phyloP scores from a whole-genome alignment of 2,888 invertebrate genomes.

The Athrips mouffetella region DNA sequence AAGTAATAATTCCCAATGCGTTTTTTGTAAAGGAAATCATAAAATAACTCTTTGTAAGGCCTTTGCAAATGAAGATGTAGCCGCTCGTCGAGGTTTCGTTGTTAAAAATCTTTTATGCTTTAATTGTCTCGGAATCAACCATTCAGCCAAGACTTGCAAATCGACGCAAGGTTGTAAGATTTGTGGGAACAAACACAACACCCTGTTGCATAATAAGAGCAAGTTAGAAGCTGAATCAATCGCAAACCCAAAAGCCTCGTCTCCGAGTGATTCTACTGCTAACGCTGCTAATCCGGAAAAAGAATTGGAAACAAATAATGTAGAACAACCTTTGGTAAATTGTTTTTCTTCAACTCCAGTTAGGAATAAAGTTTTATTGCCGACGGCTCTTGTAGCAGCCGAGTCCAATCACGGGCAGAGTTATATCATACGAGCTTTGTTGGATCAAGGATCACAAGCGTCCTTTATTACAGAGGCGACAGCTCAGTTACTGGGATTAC shows the following conservation, averaged over 20 bases:
- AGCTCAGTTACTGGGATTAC: constrained; percentile 21
- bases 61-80: constrained; percentile 20
- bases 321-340: constrained; percentile 1
- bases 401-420: constrained; percentile 18
- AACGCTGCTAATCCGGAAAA: not conserved
- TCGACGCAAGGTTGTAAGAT: not conserved
- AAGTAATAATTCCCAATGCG: no score
- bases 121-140: not conserved
- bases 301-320: no score
- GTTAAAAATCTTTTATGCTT: constrained; percentile 3
- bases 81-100: not conserved
- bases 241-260: not conserved
- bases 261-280: not conserved
- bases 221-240: not conserved
- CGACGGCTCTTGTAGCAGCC: constrained; percentile 25
- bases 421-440: constrained; percentile 21
- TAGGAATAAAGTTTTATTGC: constrained; percentile 15
- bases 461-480: constrained; percentile 27
- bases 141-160: not conserved
- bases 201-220: not conserved
- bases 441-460: constrained; percentile 30
- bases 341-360: constrained; percentile 11
- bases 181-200: constrained; percentile 2
- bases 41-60: constrained; percentile 25
- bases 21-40: constrained; percentile 26